Conservation (phyloP, 2,888 invertebrate species). For the Coremacera marginata region DNA sequence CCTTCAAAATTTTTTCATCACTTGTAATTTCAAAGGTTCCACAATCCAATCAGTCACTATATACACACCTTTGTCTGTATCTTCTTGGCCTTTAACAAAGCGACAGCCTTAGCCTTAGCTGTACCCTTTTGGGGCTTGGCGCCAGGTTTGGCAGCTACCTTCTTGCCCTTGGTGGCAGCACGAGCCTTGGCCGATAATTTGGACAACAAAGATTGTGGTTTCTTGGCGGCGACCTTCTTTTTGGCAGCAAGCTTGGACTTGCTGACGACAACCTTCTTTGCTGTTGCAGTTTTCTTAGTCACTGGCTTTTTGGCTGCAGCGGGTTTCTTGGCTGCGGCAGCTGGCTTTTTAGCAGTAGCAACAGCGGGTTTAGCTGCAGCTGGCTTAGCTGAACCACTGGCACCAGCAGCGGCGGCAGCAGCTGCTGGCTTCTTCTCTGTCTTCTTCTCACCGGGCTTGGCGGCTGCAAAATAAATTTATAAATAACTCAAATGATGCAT, state of each 20-base stretch:
- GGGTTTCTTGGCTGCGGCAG: slow-evolving; percentile 63
- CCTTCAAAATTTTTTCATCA: slow-evolving; percentile 67
- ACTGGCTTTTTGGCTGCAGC: slow-evolving; percentile 71
- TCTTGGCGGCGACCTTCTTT: slow-evolving; percentile 65
- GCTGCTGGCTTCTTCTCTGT: slow-evolving; percentile 70
- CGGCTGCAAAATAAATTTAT: slow-evolving; percentile 60
- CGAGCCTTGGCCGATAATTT: slow-evolving; percentile 69
- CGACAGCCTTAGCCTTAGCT: slow-evolving; percentile 72
- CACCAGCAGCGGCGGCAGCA: slow-evolving; percentile 64
- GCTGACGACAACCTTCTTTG: slow-evolving; percentile 64
- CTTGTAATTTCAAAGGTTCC: background rate
- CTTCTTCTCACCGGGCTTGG: slow-evolving; percentile 75
- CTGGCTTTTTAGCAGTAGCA: slow-evolving; percentile 59
- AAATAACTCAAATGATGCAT: slow-evolving; percentile 22
- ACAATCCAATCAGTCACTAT: background rate
- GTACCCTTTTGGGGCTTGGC: slow-evolving; percentile 71
- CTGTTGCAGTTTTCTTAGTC: slow-evolving; percentile 57
- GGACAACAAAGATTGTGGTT: slow-evolving; percentile 66
- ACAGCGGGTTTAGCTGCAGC: slow-evolving; percentile 61
- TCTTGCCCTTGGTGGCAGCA: slow-evolving; percentile 65
- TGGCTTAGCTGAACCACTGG: slow-evolving; percentile 68
- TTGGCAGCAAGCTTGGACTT: slow-evolving; percentile 66
- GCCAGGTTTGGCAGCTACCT: slow-evolving; percentile 62
- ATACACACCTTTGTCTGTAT: slow-evolving; percentile 83
- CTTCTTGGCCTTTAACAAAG: slow-evolving; percentile 83